Percentiles rank a stretch among this genome's conserved stretches.
phyloP scores from a whole-genome alignment of 1,140 invertebrate genomes.

The Triops longicaudatus region DNA sequence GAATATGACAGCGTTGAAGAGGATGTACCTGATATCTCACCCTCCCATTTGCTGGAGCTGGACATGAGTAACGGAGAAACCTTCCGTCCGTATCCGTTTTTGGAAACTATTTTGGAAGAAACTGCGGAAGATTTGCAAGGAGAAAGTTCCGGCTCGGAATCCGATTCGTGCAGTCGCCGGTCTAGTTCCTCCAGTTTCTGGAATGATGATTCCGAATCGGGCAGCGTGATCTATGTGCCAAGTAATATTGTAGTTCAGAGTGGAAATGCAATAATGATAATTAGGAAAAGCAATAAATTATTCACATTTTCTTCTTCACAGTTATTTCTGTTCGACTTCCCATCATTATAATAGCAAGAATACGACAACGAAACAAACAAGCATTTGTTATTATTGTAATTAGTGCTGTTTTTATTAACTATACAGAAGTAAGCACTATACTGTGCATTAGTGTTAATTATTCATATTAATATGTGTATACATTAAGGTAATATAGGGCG shows the following conservation, averaged over 20 bases:
- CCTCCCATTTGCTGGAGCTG: not conserved
- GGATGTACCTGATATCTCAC: not conserved
- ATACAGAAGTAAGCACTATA: no score
- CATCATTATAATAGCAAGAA: no score
- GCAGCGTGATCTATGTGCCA: not conserved
- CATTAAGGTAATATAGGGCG: no score
- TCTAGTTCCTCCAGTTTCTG: conserved; percentile 22
- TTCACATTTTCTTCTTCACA: no score
- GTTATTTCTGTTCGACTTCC: no score
- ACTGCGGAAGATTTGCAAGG: conserved; percentile 24
- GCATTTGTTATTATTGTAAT: no score
- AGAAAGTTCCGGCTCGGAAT: conserved; percentile 18
- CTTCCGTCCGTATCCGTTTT: conserved; percentile 20
- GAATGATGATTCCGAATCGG: conserved; percentile 7
- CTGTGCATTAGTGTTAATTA: no score
- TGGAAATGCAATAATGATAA: not conserved
- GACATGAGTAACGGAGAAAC: not conserved
- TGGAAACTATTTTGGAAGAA: conserved; percentile 27
- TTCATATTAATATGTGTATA: no score
- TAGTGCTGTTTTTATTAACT: no score
- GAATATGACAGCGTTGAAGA: conserved; percentile 5
- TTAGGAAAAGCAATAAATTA: no score
- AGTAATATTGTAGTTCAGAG: not conserved
- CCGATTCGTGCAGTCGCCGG: conserved; percentile 20
- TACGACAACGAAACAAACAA: no score